Conservation (phyloP, 2,113 vertebrate genomes). For the Pelusios castaneus region DNA sequence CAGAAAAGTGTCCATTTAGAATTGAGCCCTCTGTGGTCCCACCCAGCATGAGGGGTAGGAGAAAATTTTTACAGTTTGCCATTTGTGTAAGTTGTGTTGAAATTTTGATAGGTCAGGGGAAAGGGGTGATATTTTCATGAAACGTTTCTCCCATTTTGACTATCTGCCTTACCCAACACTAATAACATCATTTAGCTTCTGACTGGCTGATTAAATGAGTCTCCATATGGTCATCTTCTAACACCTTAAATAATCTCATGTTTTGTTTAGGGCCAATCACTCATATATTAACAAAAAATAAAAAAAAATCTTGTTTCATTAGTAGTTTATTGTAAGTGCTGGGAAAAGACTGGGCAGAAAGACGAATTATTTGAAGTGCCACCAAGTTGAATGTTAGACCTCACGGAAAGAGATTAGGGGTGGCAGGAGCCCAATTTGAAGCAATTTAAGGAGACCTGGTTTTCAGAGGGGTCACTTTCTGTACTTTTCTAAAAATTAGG, state of each 20-base stretch:
- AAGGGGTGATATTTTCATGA: conserved; percentile 53
- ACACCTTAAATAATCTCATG: background rate
- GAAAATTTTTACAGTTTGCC: conserved; percentile 38
- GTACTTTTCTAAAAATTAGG: background rate
- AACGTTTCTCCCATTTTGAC: conserved; percentile 37
- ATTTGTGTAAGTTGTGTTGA: conserved; percentile 19
- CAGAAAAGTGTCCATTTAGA: conserved; percentile 32
- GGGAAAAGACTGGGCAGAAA: background rate
- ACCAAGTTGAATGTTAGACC: background rate
- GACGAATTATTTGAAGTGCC: background rate
- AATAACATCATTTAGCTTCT: background rate
- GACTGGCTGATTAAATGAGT: background rate
- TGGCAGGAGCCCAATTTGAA: background rate
- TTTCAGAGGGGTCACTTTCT: background rate
- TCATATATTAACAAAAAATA: background rate
- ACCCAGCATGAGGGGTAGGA: background rate
- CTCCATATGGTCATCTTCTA: background rate
- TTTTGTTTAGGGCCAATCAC: background rate
- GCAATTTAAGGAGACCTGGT: background rate
- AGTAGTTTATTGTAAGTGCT: background rate
- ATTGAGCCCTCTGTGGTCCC: conserved; percentile 45
- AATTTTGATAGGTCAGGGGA: conserved; percentile 37
- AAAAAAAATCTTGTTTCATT: background rate
- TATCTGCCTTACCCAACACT: background rate
- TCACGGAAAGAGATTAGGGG: background rate